Evolutionary conservation across 1,140 invertebrate species (phyloP).

Genomic region (Hypothenemus hampei): DNA sequence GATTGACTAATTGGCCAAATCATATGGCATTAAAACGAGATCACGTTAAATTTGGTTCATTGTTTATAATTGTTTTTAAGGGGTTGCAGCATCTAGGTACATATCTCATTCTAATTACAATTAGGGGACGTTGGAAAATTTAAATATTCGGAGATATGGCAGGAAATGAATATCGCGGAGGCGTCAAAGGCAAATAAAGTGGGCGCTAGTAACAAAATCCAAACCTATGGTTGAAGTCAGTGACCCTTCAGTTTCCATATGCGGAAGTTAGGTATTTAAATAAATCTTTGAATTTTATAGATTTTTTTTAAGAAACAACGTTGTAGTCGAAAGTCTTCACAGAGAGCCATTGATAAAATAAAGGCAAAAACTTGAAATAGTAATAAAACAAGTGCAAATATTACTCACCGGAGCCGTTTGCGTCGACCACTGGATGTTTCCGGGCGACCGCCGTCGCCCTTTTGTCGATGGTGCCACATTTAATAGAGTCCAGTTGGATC

Average conservation of each 20-base stretch:
- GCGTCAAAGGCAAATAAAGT: conserved; percentile 19
- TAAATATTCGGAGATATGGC: conserved; percentile 10
- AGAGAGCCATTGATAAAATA: neutral
- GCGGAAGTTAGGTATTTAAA: conserved; percentile 20
- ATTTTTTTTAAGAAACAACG: neutral
- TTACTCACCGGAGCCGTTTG: conserved; percentile 44
- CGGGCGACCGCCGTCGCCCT: conserved; percentile 43
- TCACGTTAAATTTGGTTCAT: no score
- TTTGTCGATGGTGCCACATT: conserved; percentile 38
- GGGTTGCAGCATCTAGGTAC: no score
- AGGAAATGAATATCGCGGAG: conserved; percentile 9
- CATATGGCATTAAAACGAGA: conserved; percentile 12
- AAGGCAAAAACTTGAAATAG: neutral
- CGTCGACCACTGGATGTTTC: conserved; percentile 44
- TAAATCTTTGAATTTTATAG: conserved; percentile 6
- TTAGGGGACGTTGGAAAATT: conserved; percentile 3
- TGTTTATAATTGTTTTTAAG: no score
- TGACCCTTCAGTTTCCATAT: conserved; percentile 21
- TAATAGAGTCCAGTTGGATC: conserved; percentile 46
- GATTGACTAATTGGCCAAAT: conserved; percentile 15
- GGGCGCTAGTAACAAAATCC: conserved; percentile 34
- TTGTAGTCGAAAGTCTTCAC: neutral
- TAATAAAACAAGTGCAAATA: no score
- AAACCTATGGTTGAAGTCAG: conserved; percentile 32
- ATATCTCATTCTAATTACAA: neutral